These are phyloP conservation scores for Entomobrya multifasciata DNA, from an alignment of 2,888 invertebrate genomes.

Conservation along the genomic window DNA sequence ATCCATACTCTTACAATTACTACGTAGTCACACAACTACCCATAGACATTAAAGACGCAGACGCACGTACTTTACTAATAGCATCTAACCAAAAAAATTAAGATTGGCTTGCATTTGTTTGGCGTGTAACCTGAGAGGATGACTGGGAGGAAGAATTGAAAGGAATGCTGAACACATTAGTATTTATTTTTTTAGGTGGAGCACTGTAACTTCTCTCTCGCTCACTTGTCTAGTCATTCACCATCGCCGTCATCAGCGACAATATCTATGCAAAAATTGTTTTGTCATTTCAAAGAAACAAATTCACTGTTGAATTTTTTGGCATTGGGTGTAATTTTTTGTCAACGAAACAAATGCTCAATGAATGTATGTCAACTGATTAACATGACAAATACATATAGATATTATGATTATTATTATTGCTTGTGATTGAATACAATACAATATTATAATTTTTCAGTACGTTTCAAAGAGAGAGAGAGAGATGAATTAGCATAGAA, in stretches of 20 bases:
- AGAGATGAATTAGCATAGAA: slow-evolving; percentile 27
- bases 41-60: too few species aligned
- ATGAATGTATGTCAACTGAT: slow-evolving; percentile 64
- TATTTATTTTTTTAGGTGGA: slow-evolving; percentile 60
- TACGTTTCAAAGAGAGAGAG: background rate
- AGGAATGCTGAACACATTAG: slow-evolving; percentile 43
- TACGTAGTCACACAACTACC: too few species aligned
- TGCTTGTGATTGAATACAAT: slow-evolving; percentile 32
- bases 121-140: slow-evolving; percentile 53
- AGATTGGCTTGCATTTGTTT: slow-evolving; percentile 16
- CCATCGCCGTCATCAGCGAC: slow-evolving; percentile 29
- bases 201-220: slow-evolving; percentile 39
- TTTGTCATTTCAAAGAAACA: slow-evolving; percentile 42
- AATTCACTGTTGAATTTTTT: slow-evolving; percentile 39
- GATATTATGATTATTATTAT: slow-evolving; percentile 50
- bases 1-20: slow-evolving; percentile 40
- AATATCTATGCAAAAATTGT: slow-evolving; percentile 14
- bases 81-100: background rate
- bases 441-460: background rate
- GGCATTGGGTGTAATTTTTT: slow-evolving; percentile 41
- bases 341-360: too few species aligned
- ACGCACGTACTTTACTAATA: too few species aligned
- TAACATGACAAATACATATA: slow-evolving; percentile 70
- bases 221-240: slow-evolving; percentile 31
- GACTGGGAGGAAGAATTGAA: too few species aligned